Evolutionary conservation across 2,888 invertebrate genomes (phyloP).

Genomic region (Acanthosepion lycidas): DNA sequence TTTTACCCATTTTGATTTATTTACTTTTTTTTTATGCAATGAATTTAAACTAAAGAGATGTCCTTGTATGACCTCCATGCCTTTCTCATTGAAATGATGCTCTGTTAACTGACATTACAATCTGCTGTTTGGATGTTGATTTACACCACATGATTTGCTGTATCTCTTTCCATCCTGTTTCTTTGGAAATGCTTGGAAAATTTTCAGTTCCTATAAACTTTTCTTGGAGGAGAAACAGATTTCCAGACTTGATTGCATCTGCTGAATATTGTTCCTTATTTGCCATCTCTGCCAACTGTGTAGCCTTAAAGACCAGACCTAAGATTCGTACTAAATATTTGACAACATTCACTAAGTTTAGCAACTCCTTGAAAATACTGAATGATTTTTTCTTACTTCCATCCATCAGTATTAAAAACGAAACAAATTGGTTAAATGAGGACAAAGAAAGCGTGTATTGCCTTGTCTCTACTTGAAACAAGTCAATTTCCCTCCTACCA

Average conservation of each 20-base stretch:
- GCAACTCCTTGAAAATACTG: neutral
- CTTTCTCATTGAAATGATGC: neutral
- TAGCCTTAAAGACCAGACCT: neutral
- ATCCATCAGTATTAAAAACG: neutral
- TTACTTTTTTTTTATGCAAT: neutral
- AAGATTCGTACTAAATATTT: neutral
- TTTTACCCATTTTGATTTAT: neutral
- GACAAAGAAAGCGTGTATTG: slow-evolving; percentile 33
- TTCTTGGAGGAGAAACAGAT: slow-evolving; percentile 15
- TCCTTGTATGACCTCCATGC: neutral
- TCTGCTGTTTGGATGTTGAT: slow-evolving; percentile 33
- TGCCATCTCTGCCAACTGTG: neutral
- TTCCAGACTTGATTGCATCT: neutral
- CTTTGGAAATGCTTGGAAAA: neutral
- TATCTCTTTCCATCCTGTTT: neutral
- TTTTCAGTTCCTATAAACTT: neutral
- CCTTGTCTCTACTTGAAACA: neutral
- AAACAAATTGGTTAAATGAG: neutral
- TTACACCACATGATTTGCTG: neutral
- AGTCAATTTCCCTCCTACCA: neutral
- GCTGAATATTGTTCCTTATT: neutral
- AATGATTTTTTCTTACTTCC: neutral
- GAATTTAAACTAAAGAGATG: neutral
- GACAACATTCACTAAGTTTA: neutral
- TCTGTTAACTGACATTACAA: neutral